phyloP scores from a whole-genome alignment of 2,797 vertebrate genomes.

The Channallabes apus region DNA sequence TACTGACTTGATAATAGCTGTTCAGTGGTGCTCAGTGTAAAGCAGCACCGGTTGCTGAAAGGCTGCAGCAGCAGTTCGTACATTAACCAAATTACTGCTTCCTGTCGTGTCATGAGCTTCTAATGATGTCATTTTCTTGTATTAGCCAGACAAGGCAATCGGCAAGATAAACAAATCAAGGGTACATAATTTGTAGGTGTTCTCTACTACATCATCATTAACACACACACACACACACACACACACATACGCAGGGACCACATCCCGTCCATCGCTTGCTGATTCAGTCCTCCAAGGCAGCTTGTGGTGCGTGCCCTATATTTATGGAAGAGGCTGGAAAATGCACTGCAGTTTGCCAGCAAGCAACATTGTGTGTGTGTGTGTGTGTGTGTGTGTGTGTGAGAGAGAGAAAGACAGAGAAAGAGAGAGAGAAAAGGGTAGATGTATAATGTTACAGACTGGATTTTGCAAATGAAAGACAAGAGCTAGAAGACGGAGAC shows the following conservation, averaged over 20 bases:
- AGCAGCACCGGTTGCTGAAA: not conserved
- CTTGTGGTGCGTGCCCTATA: conserved; percentile 50
- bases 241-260: conserved; percentile 32
- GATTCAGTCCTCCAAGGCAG: conserved; percentile 49
- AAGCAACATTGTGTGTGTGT: conserved; percentile 33
- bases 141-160: conserved; percentile 49
- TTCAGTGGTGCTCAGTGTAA: no score
- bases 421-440: not conserved
- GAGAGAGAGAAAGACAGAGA: not conserved
- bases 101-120: conserved; percentile 39
- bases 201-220: not conserved
- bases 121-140: conserved; percentile 51
- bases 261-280: conserved; percentile 53
- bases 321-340: conserved; percentile 53
- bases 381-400: conserved; percentile 2
- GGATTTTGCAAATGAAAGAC: conserved; percentile 21
- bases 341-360: conserved; percentile 46
- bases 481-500: conserved; percentile 3
- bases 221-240: conserved; percentile 34
- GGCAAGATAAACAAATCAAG: conserved; percentile 49
- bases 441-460: conserved; percentile 24
- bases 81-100: conserved; percentile 50
- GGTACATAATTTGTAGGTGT: conserved; percentile 45
- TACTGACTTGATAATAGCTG: not conserved
- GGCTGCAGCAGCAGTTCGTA: conserved; percentile 7